Base-by-base conservation (phyloP, 1,140 invertebrate species). In the Tetragnatha versicolor region DNA sequence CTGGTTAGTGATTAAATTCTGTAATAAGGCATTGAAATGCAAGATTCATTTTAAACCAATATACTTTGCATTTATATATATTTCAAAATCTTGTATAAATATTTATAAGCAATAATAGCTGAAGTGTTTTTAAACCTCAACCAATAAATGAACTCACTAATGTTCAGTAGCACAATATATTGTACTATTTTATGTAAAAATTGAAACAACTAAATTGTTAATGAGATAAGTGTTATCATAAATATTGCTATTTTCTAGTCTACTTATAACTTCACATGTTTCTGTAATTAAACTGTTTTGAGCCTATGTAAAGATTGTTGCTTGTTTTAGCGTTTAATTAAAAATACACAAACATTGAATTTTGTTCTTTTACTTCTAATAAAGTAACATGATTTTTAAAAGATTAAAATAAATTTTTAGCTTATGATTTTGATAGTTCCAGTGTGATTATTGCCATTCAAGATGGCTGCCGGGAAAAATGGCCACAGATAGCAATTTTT, bases 201-300 rank as follows among this genome's bases (percentile, higher is more conserved):
- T 65, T 37, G 27, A 65, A 65, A 65, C 42, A 42, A 65, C 42
- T 65, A 22, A 65, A 42, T 65, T 65, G 39, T 42, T 65, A 65
- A n/a, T 65, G 25, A n/a, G 25, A 65, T 65, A 65, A 39, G 29
- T 42, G 61, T 70, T 53, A 45, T n/a, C 66, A 70, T 70, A 70
- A 70, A 70, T 70, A 22, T 53, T 31, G 22, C 17, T 53, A 60
- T 73, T 58, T 73, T 73, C 69, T 73, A 73, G 69, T 73, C 69
- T 73, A 58, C 69, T 73, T 73, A 73, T 73, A 60, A 73, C 69
- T 58, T 73, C 53, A 49, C 47, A 73, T 73, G 53, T 73, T 73
- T 58, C 35, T 58, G 35, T 73, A 73, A 58, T 73, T 73, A 42
- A 73, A 58, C 35, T 58, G 69, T 73, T 70, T 39, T 45, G 35